These are phyloP conservation scores for Gobius niger DNA, from an alignment of 2,113 vertebrate genomes.

Conservation along the genomic window DNA sequence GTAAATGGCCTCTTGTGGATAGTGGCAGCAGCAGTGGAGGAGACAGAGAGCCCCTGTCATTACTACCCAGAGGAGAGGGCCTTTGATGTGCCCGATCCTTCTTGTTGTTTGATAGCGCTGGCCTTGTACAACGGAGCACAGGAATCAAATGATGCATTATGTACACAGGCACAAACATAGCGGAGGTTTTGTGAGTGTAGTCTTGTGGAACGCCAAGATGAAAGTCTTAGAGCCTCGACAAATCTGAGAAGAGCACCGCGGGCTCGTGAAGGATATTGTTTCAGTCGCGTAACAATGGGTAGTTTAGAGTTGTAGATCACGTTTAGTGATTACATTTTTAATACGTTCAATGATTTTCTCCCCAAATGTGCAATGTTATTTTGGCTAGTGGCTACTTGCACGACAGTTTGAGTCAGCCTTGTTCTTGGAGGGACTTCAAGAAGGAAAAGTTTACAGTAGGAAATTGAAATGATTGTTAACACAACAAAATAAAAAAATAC, in stretches of 20 bases:
- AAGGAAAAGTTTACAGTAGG: no score
- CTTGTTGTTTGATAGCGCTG: slow-evolving; percentile 64
- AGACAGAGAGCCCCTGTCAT: slow-evolving; percentile 54
- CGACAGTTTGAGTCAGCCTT: no score
- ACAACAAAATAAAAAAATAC: no score
- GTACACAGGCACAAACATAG: slow-evolving; percentile 38
- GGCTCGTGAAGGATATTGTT: slow-evolving; percentile 5
- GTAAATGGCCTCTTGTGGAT: slow-evolving; percentile 31
- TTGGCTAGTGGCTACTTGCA: no score
- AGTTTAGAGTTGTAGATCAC: neutral
- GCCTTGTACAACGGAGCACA: slow-evolving; percentile 58
- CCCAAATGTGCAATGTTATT: no score
- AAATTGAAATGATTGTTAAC: no score
- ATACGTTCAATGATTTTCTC: neutral
- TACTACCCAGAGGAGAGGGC: slow-evolving; percentile 46
- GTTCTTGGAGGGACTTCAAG: no score
- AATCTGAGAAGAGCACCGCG: slow-evolving; percentile 38
- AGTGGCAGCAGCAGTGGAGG: slow-evolving; percentile 26
- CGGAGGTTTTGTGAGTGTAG: slow-evolving; percentile 41
- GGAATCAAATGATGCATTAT: slow-evolving; percentile 63
- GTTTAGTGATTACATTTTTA: neutral
- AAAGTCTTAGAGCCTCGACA: slow-evolving; percentile 40
- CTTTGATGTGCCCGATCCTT: slow-evolving; percentile 61
- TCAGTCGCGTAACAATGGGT: neutral
- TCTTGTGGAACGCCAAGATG: slow-evolving; percentile 46